Conservation (phyloP, 2,113 vertebrate genomes). For the Tetrao urogallus region DNA sequence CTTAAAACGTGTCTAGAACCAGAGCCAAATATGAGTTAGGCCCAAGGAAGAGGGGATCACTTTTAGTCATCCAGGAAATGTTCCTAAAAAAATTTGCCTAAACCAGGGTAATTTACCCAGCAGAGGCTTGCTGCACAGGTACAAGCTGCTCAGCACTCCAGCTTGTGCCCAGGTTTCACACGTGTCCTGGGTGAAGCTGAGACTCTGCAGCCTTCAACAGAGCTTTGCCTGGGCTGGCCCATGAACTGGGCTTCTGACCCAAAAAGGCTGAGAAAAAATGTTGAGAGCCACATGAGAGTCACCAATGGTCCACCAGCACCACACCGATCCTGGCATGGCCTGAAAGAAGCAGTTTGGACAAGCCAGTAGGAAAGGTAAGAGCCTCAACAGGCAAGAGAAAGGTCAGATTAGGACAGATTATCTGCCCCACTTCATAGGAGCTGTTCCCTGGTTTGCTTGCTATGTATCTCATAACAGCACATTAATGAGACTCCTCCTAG, state of each 20-base stretch:
- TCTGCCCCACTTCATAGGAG: neutral
- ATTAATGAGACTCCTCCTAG: neutral
- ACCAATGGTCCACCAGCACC: neutral
- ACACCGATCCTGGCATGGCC: rapidly evolving
- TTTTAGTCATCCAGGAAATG: neutral
- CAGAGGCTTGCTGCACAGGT: neutral
- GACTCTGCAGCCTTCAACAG: neutral
- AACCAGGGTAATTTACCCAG: neutral
- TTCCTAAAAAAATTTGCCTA: neutral
- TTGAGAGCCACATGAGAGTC: rapidly evolving
- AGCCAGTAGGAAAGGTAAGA: rapidly evolving
- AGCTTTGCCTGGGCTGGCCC: no score
- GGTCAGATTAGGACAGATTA: rapidly evolving
- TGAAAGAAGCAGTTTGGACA: neutral
- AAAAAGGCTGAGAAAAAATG: rapidly evolving
- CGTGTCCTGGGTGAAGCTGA: neutral
- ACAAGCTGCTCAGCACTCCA: neutral
- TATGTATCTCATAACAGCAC: neutral
- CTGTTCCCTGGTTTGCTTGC: neutral
- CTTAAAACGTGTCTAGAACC: neutral
- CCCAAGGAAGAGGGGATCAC: neutral
- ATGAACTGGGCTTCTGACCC: rapidly evolving
- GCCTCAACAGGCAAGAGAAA: rapidly evolving
- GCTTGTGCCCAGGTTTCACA: neutral
- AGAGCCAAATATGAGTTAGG: neutral